These are phyloP conservation scores for Eilema caniola DNA, from an alignment of 2,888 invertebrate species.

Conservation along the genomic window DNA sequence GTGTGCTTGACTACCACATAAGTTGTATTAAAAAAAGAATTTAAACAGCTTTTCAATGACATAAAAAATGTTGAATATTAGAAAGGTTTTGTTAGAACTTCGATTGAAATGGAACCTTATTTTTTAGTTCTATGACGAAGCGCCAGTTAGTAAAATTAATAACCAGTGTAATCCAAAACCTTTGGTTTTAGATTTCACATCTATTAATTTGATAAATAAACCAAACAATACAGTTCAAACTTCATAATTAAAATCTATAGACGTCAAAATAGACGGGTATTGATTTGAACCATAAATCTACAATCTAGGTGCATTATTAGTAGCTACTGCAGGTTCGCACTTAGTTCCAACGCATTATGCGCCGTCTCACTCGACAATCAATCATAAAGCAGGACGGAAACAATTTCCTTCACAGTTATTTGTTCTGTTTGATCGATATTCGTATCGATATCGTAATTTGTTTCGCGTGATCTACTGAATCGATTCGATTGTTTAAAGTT, in stretches of 20 bases:
- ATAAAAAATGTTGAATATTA: too few relatives aligned
- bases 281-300: conserved; percentile 9
- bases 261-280: neutral
- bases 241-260: conserved; percentile 3
- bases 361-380: conserved; percentile 7
- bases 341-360: conserved; percentile 12
- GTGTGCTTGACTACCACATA: too few relatives aligned
- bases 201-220: conserved; percentile 1
- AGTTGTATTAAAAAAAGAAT: too few relatives aligned
- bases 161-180: neutral
- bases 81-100: too few relatives aligned
- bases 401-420: conserved; percentile 15
- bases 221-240: neutral
- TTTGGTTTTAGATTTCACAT: neutral
- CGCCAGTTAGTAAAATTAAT: neutral
- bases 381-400: conserved; percentile 16
- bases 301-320: neutral
- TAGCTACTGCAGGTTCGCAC: neutral
- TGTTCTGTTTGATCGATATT: conserved; percentile 33
- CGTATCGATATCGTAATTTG: conserved; percentile 48
- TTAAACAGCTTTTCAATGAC: too few relatives aligned
- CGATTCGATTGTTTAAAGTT: conserved; percentile 51
- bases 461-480: conserved; percentile 56
- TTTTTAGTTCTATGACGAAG: neutral
- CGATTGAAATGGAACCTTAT: neutral